phyloP scores from a whole-genome alignment of 2,113 vertebrate species.

The Hypocryptadius cinnamomeus region DNA sequence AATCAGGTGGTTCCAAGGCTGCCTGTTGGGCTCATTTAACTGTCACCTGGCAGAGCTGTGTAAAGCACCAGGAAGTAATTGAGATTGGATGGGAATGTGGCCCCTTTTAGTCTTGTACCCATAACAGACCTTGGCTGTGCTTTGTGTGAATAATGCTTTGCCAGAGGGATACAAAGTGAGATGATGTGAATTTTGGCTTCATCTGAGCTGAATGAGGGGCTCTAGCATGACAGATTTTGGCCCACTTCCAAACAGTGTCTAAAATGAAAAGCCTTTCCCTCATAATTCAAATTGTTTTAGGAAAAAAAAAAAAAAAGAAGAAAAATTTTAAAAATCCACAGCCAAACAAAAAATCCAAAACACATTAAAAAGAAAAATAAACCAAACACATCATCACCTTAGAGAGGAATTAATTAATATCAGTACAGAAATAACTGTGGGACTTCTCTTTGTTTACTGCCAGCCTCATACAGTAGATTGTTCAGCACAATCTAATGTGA shows the following conservation, averaged over 20 bases:
- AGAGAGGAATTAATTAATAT: background rate
- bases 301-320: background rate
- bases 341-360: background rate
- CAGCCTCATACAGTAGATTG: background rate
- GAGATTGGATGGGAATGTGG: background rate
- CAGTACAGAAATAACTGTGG: background rate
- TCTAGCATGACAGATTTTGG: background rate
- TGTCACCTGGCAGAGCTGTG: background rate
- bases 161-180: background rate
- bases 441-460: background rate
- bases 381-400: background rate
- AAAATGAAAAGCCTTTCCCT: background rate
- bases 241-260: background rate
- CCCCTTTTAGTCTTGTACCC: background rate
- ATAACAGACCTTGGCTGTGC: background rate
- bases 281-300: background rate
- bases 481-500: background rate
- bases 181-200: background rate
- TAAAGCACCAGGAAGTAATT: background rate
- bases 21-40: background rate
- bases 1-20: background rate
- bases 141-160: background rate
- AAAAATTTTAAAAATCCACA: background rate
- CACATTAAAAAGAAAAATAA: background rate
- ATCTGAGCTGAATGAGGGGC: background rate